Evolutionary conservation across 2,797 vertebrate species (phyloP), one percentile per base, ranked within the genome.

Genomic region (Philypnodon macrostomus): DNA sequence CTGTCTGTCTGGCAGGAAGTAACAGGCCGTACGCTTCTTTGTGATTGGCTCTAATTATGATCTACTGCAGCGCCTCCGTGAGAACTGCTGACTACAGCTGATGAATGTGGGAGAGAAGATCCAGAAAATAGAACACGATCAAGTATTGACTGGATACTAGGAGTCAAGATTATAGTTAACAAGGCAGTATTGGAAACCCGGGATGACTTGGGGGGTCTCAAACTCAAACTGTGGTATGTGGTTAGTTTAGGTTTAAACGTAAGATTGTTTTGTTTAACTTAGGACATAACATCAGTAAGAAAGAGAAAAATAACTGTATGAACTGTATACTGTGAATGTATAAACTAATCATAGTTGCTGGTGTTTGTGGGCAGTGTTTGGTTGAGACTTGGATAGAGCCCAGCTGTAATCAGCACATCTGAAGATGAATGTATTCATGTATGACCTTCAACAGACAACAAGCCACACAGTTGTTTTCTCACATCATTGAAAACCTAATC

Each of bases 21-120:
- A 81, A 75, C 73, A 75, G 77, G 70, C 76, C 70, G 68, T 53
- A 73, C 51, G 63, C 71, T 75, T 73, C 66, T 68, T 73, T 83
- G 73, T 88, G 80, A 88, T 85, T 84, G 78, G 74, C 72, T 83
- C 63, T 86, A 85, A 85, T 84, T 83, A 80, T 85, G 77, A 88
- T 84, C 73, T 67, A 84, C 74, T 53, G 75, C 75, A 30, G 63
- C 35, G 73, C 75, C 57, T 69, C 41, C 47, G 42, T 16, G 67
- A 70, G 77, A 82, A 77, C 13, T 49, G 82, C 81, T 83, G 81
- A 81, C 72, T 63, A 49, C 42, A 54, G 50, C 55, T 47, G 65
- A 50, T 70, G 68, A 63, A 63, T 60, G 64, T 63, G 16, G 30
- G 31, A 40, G 38, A 46, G 38, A 29, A 30, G 46, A 39, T 69